phyloP scores from a whole-genome alignment of 2,113 vertebrate genomes.

The Oreocharis arfaki region DNA sequence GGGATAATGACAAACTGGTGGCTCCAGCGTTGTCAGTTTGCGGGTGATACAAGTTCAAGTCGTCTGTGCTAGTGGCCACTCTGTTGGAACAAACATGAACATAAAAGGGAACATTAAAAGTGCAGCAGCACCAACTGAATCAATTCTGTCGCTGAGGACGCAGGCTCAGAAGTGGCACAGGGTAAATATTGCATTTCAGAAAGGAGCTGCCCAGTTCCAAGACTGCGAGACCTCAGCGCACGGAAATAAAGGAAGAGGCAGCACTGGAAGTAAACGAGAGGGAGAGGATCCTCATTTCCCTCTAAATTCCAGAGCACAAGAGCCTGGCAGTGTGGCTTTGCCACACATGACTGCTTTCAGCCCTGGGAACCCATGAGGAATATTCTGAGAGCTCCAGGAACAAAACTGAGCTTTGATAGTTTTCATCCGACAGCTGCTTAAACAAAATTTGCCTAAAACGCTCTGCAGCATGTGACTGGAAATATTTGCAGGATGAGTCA shows the following conservation, averaged over 20 bases:
- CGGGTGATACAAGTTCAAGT: slow-evolving; percentile 68
- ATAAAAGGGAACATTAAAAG: slow-evolving; percentile 63
- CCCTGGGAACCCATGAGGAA: slow-evolving; percentile 70
- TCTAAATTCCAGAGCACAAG: not conserved
- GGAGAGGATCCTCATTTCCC: slow-evolving; percentile 41
- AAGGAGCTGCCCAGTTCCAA: not conserved
- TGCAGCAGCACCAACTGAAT: slow-evolving; percentile 44
- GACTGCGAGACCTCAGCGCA: not conserved
- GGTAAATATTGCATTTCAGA: slow-evolving; percentile 4
- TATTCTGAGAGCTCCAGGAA: slow-evolving; percentile 68
- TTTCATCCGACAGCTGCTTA: slow-evolving; percentile 65
- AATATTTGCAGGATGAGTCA: not conserved
- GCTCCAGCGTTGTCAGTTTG: slow-evolving; percentile 57
- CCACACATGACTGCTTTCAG: slow-evolving; percentile 70
- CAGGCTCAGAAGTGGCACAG: not conserved
- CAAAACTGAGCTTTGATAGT: slow-evolving; percentile 76
- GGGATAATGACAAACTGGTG: slow-evolving; percentile 64
- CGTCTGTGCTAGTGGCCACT: slow-evolving; percentile 62
- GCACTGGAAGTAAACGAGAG: slow-evolving; percentile 26
- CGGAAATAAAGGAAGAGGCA: not conserved
- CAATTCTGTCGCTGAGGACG: slow-evolving; percentile 9
- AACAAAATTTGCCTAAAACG: slow-evolving; percentile 49
- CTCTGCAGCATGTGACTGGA: slow-evolving; percentile 68
- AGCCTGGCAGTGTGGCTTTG: slow-evolving; percentile 64
- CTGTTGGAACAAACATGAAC: slow-evolving; percentile 67